These are phyloP conservation scores for Horisme vitalbata DNA, from an alignment of 2,888 invertebrate genomes.

Conservation along the genomic window DNA sequence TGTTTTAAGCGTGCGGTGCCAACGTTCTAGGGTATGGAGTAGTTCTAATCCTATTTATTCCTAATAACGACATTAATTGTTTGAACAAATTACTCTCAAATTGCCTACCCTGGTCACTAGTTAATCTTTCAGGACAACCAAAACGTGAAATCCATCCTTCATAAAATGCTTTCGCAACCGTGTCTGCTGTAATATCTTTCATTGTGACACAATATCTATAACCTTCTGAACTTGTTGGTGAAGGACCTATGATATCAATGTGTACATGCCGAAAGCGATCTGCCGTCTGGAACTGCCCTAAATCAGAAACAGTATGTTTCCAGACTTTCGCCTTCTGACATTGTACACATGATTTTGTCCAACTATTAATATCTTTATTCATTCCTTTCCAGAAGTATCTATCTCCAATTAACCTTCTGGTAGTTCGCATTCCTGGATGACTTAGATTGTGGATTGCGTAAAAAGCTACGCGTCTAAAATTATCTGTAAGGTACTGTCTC, in stretches of 20 bases:
- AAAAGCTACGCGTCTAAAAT: constrained; percentile 11
- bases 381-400: constrained; percentile 11
- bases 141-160: constrained; percentile 28
- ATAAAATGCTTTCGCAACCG: constrained; percentile 26
- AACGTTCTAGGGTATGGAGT: no score
- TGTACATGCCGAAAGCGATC: constrained; percentile 26
- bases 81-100: no score
- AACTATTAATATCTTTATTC: constrained; percentile 6
- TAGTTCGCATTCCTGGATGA: constrained; percentile 12
- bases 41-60: no score
- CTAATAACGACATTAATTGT: no score
- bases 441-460: constrained; percentile 10
- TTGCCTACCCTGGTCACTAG: constrained; percentile 35
- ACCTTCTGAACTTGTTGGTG: constrained; percentile 23
- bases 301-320: constrained; percentile 19
- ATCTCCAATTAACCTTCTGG: constrained; percentile 4
- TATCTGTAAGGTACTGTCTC: constrained; percentile 12
- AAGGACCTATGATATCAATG: constrained; percentile 30
- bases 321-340: constrained; percentile 26
- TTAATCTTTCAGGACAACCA: constrained; percentile 24
- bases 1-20: constrained; percentile 2
- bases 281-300: constrained; percentile 5
- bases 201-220: constrained; percentile 33
- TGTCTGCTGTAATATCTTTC: constrained; percentile 26
- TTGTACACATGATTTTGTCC: constrained; percentile 20